Evolutionary conservation across 1,140 invertebrate species (phyloP), one percentile per base, ranked within the genome.

Genomic region (Caenorhabditis brenneri): DNA sequence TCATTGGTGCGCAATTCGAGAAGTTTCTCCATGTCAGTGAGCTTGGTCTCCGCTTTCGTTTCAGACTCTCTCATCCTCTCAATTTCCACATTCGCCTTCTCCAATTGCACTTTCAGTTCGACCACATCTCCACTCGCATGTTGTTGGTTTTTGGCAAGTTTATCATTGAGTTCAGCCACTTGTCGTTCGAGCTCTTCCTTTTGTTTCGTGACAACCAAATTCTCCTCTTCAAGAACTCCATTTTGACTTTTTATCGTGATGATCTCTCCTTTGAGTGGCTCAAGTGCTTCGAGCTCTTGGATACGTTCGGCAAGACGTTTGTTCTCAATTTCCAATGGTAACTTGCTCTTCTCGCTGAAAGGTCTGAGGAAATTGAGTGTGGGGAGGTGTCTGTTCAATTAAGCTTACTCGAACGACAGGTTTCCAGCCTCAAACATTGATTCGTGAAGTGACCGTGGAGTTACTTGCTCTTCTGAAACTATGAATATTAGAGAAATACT

Each of bases 301-400:
- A 74, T 74, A 46, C 65, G 65, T 31, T 74, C 65, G 6, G 65
- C 15, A 2, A 74, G 36, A 27, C 65, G 19, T 27, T 74, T 74
- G 65, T 74, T 74, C 10, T 74, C 65, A 74, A 74, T 74, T 22
- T 74, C 65, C 36, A 74, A 24, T 9, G 65, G 65, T n/a, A 74
- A 42, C 36, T 39, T 74, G 10, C 16, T 10, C 12, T 74, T 74
- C 22, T 74, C 65, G 24, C 65, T 74, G 65, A 74, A 74, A 74
- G 65, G 65, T 74, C 65, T 74, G n/a, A n/a, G 36, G 27, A 24
- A 46, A 22, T 6, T 42, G 24, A 24, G 9, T 0, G 5, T 19
- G 12, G 16, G 15, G 29, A 10, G 3, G 22, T 5, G 24, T 5
- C 6, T 15, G 27, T 2, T 24, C 39, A 24, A 24, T 24, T 3